A percentile compares a stretch with the other conserved stretches of the same genome.
These are phyloP conservation scores for Heliconius hortense DNA, from an alignment of 2,888 invertebrate species.

Conservation along the genomic window DNA sequence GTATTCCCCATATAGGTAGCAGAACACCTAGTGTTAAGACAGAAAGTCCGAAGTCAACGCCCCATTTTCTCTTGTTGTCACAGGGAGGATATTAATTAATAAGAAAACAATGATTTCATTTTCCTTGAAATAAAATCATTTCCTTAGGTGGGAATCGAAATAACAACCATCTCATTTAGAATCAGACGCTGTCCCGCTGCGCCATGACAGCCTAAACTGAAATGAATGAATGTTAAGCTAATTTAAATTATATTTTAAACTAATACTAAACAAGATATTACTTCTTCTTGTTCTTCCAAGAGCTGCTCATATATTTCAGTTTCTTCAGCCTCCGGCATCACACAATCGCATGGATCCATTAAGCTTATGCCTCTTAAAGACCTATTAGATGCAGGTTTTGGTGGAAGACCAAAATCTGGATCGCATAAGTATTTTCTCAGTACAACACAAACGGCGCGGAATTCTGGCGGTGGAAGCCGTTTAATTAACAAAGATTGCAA, in stretches of 20 bases:
- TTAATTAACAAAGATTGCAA: slow-evolving; percentile 58
- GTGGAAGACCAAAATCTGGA: slow-evolving; percentile 69
- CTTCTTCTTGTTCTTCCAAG: slow-evolving; percentile 47
- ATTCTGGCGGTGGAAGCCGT: slow-evolving; percentile 52
- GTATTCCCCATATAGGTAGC: too few relatives aligned
- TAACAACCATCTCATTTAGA: background rate
- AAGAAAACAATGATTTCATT: background rate
- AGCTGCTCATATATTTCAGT: slow-evolving; percentile 50
- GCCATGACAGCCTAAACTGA: background rate
- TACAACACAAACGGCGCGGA: slow-evolving; percentile 49
- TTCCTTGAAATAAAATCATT: background rate
- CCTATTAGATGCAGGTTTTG: slow-evolving; percentile 52
- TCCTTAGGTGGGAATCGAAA: background rate
- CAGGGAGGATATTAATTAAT: too few relatives aligned
- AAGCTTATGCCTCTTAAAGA: slow-evolving; percentile 53
- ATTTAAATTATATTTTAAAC: background rate
- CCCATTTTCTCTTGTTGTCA: too few relatives aligned
- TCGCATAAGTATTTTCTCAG: slow-evolving; percentile 63
- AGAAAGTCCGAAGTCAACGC: too few relatives aligned
- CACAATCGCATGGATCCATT: slow-evolving; percentile 66
- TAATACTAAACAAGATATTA: background rate
- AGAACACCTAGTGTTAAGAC: too few relatives aligned
- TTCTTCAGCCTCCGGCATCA: slow-evolving; percentile 59
- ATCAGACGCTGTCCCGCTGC: background rate
- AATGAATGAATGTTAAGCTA: background rate